Conservation (phyloP, 2,797 vertebrate genomes). For the Miichthys miiuy region DNA sequence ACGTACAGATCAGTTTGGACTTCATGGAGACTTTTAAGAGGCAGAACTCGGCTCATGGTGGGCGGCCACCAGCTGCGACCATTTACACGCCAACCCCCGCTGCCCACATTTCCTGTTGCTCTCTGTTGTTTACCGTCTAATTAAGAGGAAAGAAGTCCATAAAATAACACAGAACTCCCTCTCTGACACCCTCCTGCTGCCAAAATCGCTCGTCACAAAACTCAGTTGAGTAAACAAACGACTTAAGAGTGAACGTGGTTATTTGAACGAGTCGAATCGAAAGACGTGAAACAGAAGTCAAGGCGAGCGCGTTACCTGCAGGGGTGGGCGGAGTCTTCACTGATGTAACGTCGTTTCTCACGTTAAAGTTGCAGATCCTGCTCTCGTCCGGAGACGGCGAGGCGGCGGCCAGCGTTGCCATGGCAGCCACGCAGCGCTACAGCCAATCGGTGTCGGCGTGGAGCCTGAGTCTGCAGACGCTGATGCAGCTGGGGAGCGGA, state of each 20-base stretch:
- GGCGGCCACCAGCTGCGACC: too few species aligned
- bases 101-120: neutral
- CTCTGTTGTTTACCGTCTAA: neutral
- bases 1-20: too few species aligned
- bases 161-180: neutral
- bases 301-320: neutral
- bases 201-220: neutral
- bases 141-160: conserved; percentile 16
- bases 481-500: conserved; percentile 82
- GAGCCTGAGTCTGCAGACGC: conserved; percentile 87
- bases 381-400: conserved; percentile 75
- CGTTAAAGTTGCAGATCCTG: conserved; percentile 72
- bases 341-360: neutral
- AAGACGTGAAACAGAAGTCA: too few species aligned
- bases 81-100: too few species aligned
- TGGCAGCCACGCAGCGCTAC: conserved; percentile 82
- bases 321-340: neutral
- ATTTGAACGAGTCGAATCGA: too few species aligned
- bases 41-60: too few species aligned
- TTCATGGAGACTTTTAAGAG: too few species aligned
- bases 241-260: neutral
- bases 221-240: neutral
- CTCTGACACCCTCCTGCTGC: too few species aligned
- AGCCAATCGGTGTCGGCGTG: conserved; percentile 86
- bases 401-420: conserved; percentile 83